Conservation (phyloP, 2,113 vertebrate genomes). For the Acrocephalus kingi region DNA sequence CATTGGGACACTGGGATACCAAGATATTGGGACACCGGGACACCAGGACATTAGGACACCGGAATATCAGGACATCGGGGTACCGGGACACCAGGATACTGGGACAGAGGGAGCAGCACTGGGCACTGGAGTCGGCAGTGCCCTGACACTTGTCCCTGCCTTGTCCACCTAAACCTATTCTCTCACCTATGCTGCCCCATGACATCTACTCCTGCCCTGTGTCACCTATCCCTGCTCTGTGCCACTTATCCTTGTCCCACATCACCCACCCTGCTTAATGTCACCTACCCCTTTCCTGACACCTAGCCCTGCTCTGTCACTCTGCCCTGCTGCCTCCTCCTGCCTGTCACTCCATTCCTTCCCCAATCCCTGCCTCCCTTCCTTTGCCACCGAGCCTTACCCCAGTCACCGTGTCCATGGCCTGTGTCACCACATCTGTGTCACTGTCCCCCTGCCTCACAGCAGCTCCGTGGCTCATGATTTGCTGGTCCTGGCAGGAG, state of each 20-base stretch:
- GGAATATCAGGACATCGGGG: background rate
- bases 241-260: background rate
- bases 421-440: background rate
- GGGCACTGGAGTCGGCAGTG: background rate
- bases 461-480: background rate
- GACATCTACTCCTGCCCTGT: background rate
- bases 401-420: fast-evolving
- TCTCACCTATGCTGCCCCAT: background rate
- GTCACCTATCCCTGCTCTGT: background rate
- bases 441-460: background rate
- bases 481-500: background rate
- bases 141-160: background rate
- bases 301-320: background rate
- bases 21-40: fast-evolving
- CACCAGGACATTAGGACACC: background rate
- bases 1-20: no score
- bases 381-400: background rate
- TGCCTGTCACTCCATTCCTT: background rate
- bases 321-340: background rate
- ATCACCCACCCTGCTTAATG: background rate
- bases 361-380: background rate
- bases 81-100: background rate
- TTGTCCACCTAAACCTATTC: no score
- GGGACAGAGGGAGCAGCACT: background rate
- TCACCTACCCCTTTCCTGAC: background rate